Evolutionary conservation across 2,888 invertebrate genomes (phyloP).

Genomic region (Melangyna quadrimaculata): DNA sequence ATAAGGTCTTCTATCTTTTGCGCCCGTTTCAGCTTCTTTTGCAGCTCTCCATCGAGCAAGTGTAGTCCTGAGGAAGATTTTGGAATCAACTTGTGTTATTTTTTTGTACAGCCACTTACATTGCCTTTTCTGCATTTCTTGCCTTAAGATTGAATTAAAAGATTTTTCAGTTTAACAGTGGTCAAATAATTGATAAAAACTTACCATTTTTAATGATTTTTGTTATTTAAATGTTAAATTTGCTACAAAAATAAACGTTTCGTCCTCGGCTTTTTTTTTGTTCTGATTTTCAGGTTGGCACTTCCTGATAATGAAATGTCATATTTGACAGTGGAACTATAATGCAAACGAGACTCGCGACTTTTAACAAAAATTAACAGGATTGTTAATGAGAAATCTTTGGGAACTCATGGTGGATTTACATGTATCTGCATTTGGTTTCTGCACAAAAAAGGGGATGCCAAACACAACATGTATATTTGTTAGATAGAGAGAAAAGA

Average conservation of each 20-base stretch:
- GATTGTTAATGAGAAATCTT: not conserved
- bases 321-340: not conserved
- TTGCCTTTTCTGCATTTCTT: constrained; percentile 98
- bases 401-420: too few species aligned
- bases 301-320: not conserved
- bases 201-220: constrained; percentile 20
- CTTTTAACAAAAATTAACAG: not conserved
- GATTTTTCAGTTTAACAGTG: not conserved
- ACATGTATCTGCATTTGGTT: too few species aligned
- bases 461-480: too few species aligned
- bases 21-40: constrained; percentile 94
- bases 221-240: not conserved
- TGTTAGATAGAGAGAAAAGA: too few species aligned
- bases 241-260: not conserved
- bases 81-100: not conserved
- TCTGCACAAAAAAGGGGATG: too few species aligned
- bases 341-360: not conserved
- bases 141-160: constrained; percentile 84
- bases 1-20: constrained; percentile 94
- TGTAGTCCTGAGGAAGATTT: constrained; percentile 86
- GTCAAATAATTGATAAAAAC: not conserved
- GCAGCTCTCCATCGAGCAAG: constrained; percentile 99
- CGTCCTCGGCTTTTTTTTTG: not conserved
- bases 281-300: too few species aligned
- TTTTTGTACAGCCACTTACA: constrained; percentile 85